Conservation (phyloP, 2,113 vertebrate species). For the Sceloporus tristichus region DNA sequence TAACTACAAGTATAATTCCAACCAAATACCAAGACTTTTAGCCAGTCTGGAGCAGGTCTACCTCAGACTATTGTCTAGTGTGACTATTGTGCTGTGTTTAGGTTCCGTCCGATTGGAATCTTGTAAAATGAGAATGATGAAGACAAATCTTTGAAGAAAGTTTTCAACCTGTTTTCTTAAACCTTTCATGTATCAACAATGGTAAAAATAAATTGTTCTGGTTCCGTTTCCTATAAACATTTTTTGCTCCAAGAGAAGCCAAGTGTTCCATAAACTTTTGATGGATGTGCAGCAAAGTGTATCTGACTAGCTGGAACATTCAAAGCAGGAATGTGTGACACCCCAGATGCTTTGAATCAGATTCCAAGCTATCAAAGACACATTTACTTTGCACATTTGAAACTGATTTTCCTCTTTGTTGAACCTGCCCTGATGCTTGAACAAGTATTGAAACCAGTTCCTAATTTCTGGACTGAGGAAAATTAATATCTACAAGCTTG, state of each 20-base stretch:
- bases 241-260: constrained; percentile 3
- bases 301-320: constrained; percentile 18
- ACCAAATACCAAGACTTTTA: too few species aligned
- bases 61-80: not conserved
- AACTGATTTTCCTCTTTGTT: constrained; percentile 42
- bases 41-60: too few species aligned
- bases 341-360: constrained; percentile 19
- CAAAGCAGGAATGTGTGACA: constrained; percentile 1
- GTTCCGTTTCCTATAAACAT: constrained; percentile 4
- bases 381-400: constrained; percentile 34
- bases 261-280: not conserved
- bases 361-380: constrained; percentile 8
- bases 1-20: too few species aligned
- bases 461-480: constrained; percentile 36
- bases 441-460: constrained; percentile 35
- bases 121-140: not conserved
- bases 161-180: constrained; percentile 1
- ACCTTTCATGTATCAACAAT: constrained; percentile 4
- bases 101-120: not conserved
- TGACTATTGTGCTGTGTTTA: not conserved
- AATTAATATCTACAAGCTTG: constrained; percentile 36
- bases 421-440: constrained; percentile 31
- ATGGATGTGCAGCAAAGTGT: constrained; percentile 14
- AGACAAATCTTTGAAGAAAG: constrained; percentile 1
- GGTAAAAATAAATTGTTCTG: not conserved